Evolutionary conservation across 2,797 vertebrate genomes (phyloP).

Genomic region (Anniella stebbinsi): DNA sequence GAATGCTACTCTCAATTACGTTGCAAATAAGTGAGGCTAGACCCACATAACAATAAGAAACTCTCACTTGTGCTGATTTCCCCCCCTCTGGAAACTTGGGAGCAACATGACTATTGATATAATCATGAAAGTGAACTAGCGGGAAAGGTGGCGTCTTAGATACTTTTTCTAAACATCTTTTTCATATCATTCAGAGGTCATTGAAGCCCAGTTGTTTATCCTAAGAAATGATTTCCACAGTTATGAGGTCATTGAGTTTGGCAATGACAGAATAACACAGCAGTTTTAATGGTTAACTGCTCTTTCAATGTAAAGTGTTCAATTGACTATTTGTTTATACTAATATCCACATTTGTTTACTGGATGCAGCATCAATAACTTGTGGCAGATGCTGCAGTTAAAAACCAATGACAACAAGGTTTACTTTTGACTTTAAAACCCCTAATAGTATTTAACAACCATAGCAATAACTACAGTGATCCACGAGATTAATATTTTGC

Average conservation of each 20-base stretch:
- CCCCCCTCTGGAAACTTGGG: too few species aligned
- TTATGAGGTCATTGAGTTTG: conserved; percentile 52
- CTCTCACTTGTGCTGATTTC: not conserved
- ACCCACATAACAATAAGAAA: not conserved
- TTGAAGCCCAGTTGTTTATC: not conserved
- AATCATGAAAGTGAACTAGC: not conserved
- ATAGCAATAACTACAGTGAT: conserved; percentile 66
- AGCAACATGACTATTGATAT: not conserved
- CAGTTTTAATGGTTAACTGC: conserved; percentile 46
- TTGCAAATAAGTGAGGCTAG: not conserved
- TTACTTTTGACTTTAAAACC: conserved; percentile 64
- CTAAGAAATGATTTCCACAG: not conserved
- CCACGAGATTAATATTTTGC: conserved; percentile 50
- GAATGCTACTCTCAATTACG: not conserved
- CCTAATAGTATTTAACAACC: conserved; percentile 62
- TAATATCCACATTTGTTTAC: conserved; percentile 56
- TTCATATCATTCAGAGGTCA: not conserved
- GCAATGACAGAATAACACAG: not conserved
- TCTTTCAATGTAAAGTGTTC: conserved; percentile 27
- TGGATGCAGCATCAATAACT: conserved; percentile 66
- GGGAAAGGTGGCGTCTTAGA: conserved; percentile 34
- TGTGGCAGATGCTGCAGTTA: conserved; percentile 59
- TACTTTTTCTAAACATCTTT: not conserved
- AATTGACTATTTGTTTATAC: conserved; percentile 47
- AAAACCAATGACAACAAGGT: conserved; percentile 59